phyloP scores from a whole-genome alignment of 2,888 invertebrate genomes.

The Cynaeus angustus region DNA sequence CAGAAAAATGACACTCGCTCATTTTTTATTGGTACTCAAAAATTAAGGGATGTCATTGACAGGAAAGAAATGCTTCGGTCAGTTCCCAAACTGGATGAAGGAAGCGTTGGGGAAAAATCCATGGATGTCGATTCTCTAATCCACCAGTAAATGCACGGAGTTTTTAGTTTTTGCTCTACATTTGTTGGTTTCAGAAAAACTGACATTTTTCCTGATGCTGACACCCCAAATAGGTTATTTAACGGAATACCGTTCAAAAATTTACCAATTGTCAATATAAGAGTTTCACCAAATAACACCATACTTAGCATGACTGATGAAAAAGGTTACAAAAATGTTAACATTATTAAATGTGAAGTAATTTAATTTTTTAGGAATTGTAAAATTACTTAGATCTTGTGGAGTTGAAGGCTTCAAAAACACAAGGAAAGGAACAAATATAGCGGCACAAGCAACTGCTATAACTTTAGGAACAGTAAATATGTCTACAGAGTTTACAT shows the following conservation, averaged over 20 bases:
- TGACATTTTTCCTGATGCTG: conserved; percentile 82
- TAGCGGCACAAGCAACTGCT: conserved; percentile 96
- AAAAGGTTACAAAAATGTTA: conserved; percentile 72
- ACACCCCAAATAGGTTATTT: conserved; percentile 82
- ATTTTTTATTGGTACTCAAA: conserved; percentile 31
- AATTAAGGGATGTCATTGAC: conserved; percentile 71
- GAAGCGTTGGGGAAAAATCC: conserved; percentile 83
- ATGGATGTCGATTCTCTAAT: conserved; percentile 81
- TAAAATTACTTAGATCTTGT: conserved; percentile 81
- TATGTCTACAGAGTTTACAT: not conserved
- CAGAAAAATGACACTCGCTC: conserved; percentile 1
- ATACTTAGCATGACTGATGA: conserved; percentile 84
- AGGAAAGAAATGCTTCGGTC: conserved; percentile 75
- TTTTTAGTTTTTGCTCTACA: not conserved
- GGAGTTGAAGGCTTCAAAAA: conserved; percentile 97
- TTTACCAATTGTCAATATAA: conserved; percentile 88
- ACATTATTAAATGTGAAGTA: too few relatives aligned
- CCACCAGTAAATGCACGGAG: conserved; percentile 72
- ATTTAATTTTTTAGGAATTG: conserved; percentile 70
- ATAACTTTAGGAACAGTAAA: conserved; percentile 83
- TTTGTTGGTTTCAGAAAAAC: conserved; percentile 75
- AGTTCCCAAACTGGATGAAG: conserved; percentile 79
- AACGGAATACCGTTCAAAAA: conserved; percentile 86
- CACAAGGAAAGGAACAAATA: conserved; percentile 95
- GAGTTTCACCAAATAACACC: conserved; percentile 91